phyloP scores from a whole-genome alignment of 2,888 invertebrate species.

The Nemotelus pantherinus region DNA sequence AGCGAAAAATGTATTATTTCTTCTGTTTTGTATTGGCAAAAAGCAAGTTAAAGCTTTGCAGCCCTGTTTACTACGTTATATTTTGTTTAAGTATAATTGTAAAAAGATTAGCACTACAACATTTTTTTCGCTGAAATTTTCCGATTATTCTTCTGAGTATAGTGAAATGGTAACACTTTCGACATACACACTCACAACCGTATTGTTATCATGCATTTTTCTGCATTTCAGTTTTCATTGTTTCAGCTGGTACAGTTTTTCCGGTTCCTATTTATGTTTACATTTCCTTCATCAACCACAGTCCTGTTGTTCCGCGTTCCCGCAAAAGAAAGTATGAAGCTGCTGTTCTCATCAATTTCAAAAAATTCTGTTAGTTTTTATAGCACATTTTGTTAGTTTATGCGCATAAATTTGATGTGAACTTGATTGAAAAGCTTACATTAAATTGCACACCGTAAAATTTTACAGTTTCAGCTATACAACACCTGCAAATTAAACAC shows the following conservation, averaged over 20 bases:
- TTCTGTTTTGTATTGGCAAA: too few species aligned
- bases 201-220: conserved; percentile 11
- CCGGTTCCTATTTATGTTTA: not conserved
- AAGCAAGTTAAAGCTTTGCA: too few species aligned
- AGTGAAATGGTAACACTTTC: too few species aligned
- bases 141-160: too few species aligned
- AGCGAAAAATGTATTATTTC: too few species aligned
- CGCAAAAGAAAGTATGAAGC: conserved; percentile 8
- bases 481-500: too few species aligned
- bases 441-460: conserved; percentile 50
- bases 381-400: conserved; percentile 41
- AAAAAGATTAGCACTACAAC: too few species aligned
- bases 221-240: conserved; percentile 8
- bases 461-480: conserved; percentile 45
- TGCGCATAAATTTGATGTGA: conserved; percentile 48
- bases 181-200: not conserved
- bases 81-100: too few species aligned
- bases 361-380: conserved; percentile 33
- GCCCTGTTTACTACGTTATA: too few species aligned
- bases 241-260: conserved; percentile 9
- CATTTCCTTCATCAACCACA: conserved; percentile 14
- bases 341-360: conserved; percentile 2
- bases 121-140: too few species aligned
- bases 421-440: conserved; percentile 50
- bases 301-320: not conserved